phyloP scores from a whole-genome alignment of 2,113 vertebrate species.

The Mirounga angustirostris region DNA sequence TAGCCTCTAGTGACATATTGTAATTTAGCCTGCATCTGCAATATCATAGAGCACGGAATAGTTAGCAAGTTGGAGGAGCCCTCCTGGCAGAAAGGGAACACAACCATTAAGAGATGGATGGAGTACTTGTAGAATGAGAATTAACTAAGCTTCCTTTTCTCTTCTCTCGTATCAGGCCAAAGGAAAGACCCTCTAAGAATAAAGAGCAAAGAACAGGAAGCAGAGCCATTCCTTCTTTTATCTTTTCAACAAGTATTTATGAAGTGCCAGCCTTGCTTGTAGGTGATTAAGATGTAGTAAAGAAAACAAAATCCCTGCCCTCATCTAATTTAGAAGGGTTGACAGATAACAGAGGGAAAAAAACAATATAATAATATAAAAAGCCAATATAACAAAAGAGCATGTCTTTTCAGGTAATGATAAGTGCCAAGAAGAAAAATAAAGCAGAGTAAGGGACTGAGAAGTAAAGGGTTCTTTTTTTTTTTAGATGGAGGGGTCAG shows the following conservation, averaged over 20 bases:
- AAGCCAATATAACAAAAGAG: background rate
- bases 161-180: background rate
- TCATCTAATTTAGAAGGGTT: background rate
- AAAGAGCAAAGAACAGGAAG: background rate
- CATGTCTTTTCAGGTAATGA: background rate
- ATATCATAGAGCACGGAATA: background rate
- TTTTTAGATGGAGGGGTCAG: background rate
- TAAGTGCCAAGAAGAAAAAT: constrained; percentile 19
- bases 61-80: constrained; percentile 4
- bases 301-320: background rate
- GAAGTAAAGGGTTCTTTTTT: background rate
- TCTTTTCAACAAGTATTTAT: constrained; percentile 2
- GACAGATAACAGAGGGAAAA: background rate
- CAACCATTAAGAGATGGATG: background rate
- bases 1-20: background rate
- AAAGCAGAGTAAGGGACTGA: background rate
- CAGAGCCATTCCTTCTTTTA: background rate
- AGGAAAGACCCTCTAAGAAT: background rate
- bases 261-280: background rate
- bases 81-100: background rate
- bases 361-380: background rate
- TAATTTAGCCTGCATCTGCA: background rate
- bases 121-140: background rate
- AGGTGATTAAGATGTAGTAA: background rate
- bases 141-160: background rate